These are phyloP conservation scores for Cephus rjabovi DNA, from an alignment of 2,888 invertebrate species.

Conservation along the genomic window DNA sequence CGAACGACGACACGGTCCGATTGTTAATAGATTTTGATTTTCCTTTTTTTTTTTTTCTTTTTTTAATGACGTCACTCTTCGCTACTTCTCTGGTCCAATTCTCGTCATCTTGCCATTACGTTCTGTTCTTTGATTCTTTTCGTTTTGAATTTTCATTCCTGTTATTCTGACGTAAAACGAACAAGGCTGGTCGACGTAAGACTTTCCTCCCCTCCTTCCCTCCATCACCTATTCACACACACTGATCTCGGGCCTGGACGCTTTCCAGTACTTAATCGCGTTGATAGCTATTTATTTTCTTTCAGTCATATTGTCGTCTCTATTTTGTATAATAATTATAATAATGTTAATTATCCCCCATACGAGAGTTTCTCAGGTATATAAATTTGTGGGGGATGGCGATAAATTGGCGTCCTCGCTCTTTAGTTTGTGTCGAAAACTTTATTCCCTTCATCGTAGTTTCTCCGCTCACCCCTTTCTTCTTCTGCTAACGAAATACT, in stretches of 20 bases:
- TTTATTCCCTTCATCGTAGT: background rate
- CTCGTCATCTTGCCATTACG: background rate
- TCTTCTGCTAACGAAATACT: background rate
- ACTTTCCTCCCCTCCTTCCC: constrained; percentile 11
- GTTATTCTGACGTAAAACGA: no score
- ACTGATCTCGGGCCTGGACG: background rate
- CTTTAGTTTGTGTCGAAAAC: background rate
- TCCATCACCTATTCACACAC: background rate
- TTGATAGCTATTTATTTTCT: background rate
- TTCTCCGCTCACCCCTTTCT: background rate
- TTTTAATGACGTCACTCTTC: constrained; percentile 8
- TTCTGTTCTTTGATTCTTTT: background rate
- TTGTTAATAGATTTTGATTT: background rate
- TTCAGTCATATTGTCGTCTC: background rate
- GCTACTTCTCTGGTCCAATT: constrained; percentile 10
- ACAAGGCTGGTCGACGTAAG: no score
- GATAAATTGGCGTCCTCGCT: background rate
- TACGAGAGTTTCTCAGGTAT: background rate
- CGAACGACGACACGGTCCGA: background rate
- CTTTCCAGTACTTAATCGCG: background rate
- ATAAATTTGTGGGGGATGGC: background rate
- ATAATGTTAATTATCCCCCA: background rate
- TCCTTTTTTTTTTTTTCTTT: constrained; percentile 20
- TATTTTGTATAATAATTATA: background rate
- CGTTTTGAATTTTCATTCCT: no score